Evolutionary conservation across 2,888 invertebrate species (phyloP).

Genomic region (Frankliniella fusca): DNA sequence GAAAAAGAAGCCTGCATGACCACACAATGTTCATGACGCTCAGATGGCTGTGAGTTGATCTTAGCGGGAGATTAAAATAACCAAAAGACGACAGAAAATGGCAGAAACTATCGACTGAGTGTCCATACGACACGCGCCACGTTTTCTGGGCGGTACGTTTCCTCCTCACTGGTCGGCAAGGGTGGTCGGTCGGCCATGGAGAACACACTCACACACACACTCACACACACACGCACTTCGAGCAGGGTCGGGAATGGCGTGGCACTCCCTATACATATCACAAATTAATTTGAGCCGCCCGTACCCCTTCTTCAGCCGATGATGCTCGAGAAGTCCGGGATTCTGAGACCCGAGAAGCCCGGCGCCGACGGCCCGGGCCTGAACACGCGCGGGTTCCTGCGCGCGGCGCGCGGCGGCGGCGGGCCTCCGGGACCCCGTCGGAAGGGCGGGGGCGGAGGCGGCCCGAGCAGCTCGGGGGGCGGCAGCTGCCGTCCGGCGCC

Average conservation of each 20-base stretch:
- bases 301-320: neutral
- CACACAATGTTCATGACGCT: too few relatives aligned
- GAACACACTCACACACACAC: neutral
- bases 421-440: neutral
- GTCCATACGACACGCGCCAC: too few relatives aligned
- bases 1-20: too few relatives aligned
- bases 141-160: too few relatives aligned
- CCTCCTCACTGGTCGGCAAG: too few relatives aligned
- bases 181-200: neutral
- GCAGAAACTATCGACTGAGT: too few relatives aligned
- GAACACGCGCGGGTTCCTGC: constrained; percentile 2
- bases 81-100: too few relatives aligned
- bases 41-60: too few relatives aligned
- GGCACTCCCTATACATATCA: neutral
- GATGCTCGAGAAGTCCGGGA: constrained; percentile 14
- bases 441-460: constrained; percentile 11
- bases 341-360: neutral
- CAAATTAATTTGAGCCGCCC: neutral
- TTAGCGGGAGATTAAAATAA: too few relatives aligned
- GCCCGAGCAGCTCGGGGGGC: neutral
- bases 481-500: neutral
- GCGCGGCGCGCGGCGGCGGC: neutral
- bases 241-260: too few relatives aligned
- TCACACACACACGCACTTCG: too few relatives aligned
- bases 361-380: neutral